These are phyloP conservation scores for Trematomus loennbergii DNA, from an alignment of 2,113 vertebrate species.

Conservation along the genomic window DNA sequence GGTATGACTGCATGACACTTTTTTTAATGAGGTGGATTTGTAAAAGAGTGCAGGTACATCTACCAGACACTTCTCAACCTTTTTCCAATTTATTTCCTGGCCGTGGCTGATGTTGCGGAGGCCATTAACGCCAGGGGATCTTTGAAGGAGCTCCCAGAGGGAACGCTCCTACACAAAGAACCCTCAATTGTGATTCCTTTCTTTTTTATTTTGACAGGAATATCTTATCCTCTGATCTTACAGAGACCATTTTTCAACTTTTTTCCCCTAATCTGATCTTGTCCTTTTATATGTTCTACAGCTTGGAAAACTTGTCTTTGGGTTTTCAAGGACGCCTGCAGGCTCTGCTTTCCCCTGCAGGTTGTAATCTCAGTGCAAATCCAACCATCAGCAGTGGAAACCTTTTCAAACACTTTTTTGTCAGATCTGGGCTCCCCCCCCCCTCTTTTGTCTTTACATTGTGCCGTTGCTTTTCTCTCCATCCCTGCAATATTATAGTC, in stretches of 20 bases:
- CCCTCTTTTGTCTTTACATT: slow-evolving; percentile 29
- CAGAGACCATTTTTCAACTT: slow-evolving; percentile 31
- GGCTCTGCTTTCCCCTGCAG: slow-evolving; percentile 50
- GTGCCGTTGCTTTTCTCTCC: slow-evolving; percentile 37
- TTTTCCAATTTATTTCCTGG: slow-evolving; percentile 74
- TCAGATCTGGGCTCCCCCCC: slow-evolving; percentile 25
- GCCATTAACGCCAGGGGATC: slow-evolving; percentile 61
- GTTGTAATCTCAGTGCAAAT: slow-evolving; percentile 73
- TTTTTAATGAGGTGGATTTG: neutral
- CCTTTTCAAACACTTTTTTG: slow-evolving; percentile 55
- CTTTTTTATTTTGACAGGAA: slow-evolving; percentile 44
- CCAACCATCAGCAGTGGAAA: slow-evolving; percentile 63
- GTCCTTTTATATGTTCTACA: slow-evolving; percentile 55
- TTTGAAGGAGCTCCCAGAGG: slow-evolving; percentile 57
- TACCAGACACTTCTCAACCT: slow-evolving; percentile 19
- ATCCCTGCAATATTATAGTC: slow-evolving; percentile 42
- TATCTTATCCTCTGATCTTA: slow-evolving; percentile 63
- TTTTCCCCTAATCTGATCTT: slow-evolving; percentile 61
- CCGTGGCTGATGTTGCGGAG: slow-evolving; percentile 61
- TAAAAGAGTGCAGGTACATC: slow-evolving; percentile 29
- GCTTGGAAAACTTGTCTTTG: slow-evolving; percentile 44
- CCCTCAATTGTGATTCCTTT: slow-evolving; percentile 50
- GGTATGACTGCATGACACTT: neutral
- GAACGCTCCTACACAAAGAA: slow-evolving; percentile 36
- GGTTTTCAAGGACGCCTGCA: slow-evolving; percentile 66